Base-by-base conservation (phyloP, 2,113 vertebrate species). In the Amblyopsis rosae region DNA sequence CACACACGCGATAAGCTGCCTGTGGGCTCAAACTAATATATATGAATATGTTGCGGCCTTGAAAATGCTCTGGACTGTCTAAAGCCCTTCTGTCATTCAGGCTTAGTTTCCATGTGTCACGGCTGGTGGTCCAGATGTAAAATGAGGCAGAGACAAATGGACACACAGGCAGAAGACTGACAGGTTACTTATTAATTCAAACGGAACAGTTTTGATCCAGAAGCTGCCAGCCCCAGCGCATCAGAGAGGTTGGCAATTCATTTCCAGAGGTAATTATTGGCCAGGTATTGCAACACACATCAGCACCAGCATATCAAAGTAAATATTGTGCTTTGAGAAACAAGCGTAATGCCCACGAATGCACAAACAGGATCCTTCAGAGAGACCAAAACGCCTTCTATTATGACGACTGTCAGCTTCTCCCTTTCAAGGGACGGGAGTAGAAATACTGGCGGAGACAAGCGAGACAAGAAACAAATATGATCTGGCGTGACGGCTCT, bases 401-500 rank as follows among this genome's bases (percentile, higher is more conserved):
- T 71, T 79, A 69, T 59, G 57, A 67, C 45, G 12, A 59, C 61
- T 66, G 66, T 75, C 65, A 72, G 75, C 66, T 16, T 66, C 59
- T 54, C 54, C 54, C 57, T 47, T 63, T 65, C 32, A 73, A 73
- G 65, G 64, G 12, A 59, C 11, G 17, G 50, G 16, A 48, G 54
- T 69, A 35, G 55, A 66, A 32, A 46, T 45, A 47, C 62, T 35
- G 51, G 4, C 57, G 61, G 35, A 57, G 19, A 59, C 41, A 50
- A 66, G 51, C 4, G 59, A 46, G n/a, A 26, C 3, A 66, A 51
- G 46, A 76, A 77, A 68, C 13, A 59, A 59, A 64, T 68, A 62
- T 72, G 65, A 82, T 71, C 66, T 41, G 35, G 68, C 41, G 58
- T 74, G 72, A 83, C 63, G 70, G 76, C 53, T 82, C 69, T 60